Percentiles rank a stretch among this genome's conserved stretches.
Conservation (phyloP, 2,113 vertebrate species). For the Euleptes europaea region DNA sequence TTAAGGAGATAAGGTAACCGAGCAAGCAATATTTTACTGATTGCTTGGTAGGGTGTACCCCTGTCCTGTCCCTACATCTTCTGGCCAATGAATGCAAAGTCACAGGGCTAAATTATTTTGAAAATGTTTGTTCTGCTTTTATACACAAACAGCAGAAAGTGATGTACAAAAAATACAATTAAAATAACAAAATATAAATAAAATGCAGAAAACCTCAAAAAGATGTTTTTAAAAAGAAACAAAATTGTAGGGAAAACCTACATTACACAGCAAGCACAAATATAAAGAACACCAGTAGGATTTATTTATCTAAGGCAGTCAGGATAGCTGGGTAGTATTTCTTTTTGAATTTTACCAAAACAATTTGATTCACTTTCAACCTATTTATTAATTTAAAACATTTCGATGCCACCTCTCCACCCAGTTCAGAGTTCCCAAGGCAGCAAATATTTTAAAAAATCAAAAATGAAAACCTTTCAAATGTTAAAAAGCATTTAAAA, state of each 20-base stretch:
- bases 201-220: neutral
- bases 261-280: neutral
- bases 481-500: too few relatives aligned
- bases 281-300: too few relatives aligned
- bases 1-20: neutral
- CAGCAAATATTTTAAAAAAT: neutral
- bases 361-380: too few relatives aligned
- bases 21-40: neutral
- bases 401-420: neutral
- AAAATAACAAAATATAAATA: neutral
- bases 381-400: neutral
- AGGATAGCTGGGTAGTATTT: neutral
- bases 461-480: neutral
- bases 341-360: neutral
- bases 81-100: neutral
- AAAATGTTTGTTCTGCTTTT: too few relatives aligned
- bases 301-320: neutral
- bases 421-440: too few relatives aligned
- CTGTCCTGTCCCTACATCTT: neutral
- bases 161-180: neutral
- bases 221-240: neutral
- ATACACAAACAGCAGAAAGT: neutral
- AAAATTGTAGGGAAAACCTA: neutral
- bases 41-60: neutral
- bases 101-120: neutral